Base-by-base conservation (phyloP, 2,797 vertebrate genomes). In the Hybognathus amarus region DNA sequence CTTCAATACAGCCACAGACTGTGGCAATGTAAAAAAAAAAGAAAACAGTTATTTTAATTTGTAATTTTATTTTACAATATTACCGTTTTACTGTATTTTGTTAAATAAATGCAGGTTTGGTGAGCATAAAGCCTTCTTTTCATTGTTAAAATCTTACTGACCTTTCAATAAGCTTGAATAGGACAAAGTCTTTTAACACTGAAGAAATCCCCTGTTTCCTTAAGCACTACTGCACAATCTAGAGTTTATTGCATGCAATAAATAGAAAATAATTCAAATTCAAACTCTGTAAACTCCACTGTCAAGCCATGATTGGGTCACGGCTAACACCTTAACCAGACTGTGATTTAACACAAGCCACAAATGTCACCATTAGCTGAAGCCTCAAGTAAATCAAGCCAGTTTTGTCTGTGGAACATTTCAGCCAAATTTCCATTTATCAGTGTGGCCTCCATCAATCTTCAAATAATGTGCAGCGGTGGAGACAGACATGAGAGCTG, bases 401-500 rank as follows among this genome's bases (percentile, higher is more conserved):
- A 40, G 50, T 50, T 27, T 13, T 38, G 66, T 69, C 59, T 81
- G 40, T 79, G 52, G 33, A 80, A 63, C 36, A 69, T 63, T 59
- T 61, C 45, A 73, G 27, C 5, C 45, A 67, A 36, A 54, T 52
- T 79, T 75, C 66, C 66, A 80, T n/a, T 56, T 27, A 84, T 67
- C 52, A 56, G 74, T 73, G 64, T 66, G 47, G 30, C 24, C 33
- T 40, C 66, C 64, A 77, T 76, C 45, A 54, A 20, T 64, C 54
- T 15, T 42, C 42, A 13, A 79, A 33, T 66, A 59, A 73, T 50
- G n/a, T 24, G 17, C n/a, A n/a, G n/a, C 73, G 27, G 36, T 52
- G 56, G 47, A 73, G 30, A 73, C 61, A 74, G 68, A 79, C 76
- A 40, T 67, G 36, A 77, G 76, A 82, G 66, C 47, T 42, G 54